Evolutionary conservation across 2,797 vertebrate genomes (phyloP), one percentile per base, ranked within the genome.

Genomic region (Argya squamiceps): DNA sequence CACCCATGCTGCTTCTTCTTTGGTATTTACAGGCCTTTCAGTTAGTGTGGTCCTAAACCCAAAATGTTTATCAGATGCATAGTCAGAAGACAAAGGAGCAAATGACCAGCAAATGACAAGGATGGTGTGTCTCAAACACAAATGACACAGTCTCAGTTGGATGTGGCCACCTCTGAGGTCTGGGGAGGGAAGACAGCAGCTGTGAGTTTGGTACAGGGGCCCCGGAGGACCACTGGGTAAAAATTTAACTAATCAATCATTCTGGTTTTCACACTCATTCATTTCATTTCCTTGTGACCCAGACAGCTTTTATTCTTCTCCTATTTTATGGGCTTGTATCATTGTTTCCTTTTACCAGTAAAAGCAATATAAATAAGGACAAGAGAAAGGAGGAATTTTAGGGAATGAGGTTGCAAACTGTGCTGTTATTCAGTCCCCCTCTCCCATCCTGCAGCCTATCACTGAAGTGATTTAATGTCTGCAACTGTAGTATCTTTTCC

Each of bases 281-380:
- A 79, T 85, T 83, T 84, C 7, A 49, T 89, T 82, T 83, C 58
- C 21, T 73, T 82, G 69, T 68, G 69, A 91, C 55, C 1, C 0
- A 44, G 58, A 65, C 12, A 49, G 49, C 34, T 93, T 77, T 87
- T 60, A 82, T 74, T 94, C 89, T 92, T 73, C n/a, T 62, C 62
- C 75, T n/a, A 43, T 73, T 85, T 92, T 94, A 95, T 58, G 47
- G 65, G 64, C 29, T 50, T 36, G 10, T 50, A 68, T 68, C 47
- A 85, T 52, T 89, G 68, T 81, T 92, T 85, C 79, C 36, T 89
- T 91, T 77, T 36, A 92, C 47, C 58, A 93, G 23, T 24, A 85
- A 91, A 76, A 89, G 39, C 75, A 93, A 80, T n/a, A 85, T 10
- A 93, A 93, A 62, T 24, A 83, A 69, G 14, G 59, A 26, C 36